These are phyloP conservation scores for Magallana gigas DNA, from an alignment of 1,140 invertebrate species.

Conservation along the genomic window DNA sequence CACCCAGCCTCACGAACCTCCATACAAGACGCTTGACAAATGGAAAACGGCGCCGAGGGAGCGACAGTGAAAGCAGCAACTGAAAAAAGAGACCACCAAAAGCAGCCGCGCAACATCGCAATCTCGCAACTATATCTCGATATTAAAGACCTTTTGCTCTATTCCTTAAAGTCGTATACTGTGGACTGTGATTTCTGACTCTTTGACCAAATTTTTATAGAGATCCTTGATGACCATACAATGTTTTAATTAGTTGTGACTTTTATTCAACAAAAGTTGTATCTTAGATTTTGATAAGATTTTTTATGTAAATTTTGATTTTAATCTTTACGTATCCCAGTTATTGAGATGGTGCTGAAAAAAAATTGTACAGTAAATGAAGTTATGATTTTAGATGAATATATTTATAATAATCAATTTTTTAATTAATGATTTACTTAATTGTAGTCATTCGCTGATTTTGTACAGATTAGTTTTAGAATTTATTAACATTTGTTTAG, in stretches of 20 bases:
- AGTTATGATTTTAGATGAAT: conserved; percentile 7
- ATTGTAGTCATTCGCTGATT: conserved; percentile 8
- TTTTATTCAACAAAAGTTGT: background rate
- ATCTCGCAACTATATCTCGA: too few species aligned
- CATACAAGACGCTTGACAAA: background rate
- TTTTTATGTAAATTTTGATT: background rate
- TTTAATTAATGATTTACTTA: background rate
- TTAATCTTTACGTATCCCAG: background rate
- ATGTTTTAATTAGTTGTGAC: background rate
- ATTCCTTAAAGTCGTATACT: too few species aligned
- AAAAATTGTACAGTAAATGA: background rate
- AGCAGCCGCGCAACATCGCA: too few species aligned
- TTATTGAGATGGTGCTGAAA: background rate
- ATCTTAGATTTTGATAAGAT: background rate
- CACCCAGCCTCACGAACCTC: conserved; percentile 8
- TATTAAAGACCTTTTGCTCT: too few species aligned
- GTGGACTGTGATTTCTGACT: too few species aligned
- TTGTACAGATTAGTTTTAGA: conserved; percentile 7
- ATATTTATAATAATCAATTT: conserved; percentile 1
- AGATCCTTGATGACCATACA: too few species aligned
- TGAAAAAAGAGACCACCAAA: background rate
- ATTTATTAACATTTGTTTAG: background rate
- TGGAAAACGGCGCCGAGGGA: conserved; percentile 8
- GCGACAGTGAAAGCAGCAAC: conserved; percentile 15
- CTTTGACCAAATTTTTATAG: too few species aligned